Base-by-base conservation (phyloP, 1,140 invertebrate species). In the Aradophagus sp. region DNA sequence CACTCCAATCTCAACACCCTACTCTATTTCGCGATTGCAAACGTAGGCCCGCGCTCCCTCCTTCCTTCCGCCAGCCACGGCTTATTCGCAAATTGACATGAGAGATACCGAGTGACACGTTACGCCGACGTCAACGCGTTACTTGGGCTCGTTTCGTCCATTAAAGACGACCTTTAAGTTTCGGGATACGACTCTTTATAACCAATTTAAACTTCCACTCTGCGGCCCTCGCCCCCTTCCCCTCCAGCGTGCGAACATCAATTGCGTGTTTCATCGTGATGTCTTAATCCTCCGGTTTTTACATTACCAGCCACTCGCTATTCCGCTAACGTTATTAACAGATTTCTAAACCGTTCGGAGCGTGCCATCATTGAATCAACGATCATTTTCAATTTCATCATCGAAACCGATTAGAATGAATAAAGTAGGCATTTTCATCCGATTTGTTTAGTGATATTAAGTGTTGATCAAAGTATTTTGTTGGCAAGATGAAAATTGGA, bases 41-140 rank as follows among this genome's bases (percentile, higher is more conserved):
- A 66, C 68, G 58, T 68, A 61, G 50, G 55, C 67, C 58, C 48
- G 50, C 38, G 32, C 66, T 75, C 66, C 73, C 76, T 75, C 76
- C 77, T 83, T 83, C 80, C 79, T 82, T 81, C 81, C 81, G 79
- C n/a, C 69, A 69, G 79, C n/a, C n/a, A n/a, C 65, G 74, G 65
- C 66, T 63, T 73, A 62, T 62, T 63, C 63, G 75, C 76, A 79
- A 83, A 84, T 84, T 84, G 80, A 82, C 76, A 80, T 80, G 76
- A 82, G 79, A 81, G 77, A 71, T 67, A 74, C n/a, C 66, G 62
- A 63, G 58, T 72, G 68, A 72, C 63, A 52, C 68, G 53, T 63
- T 58, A 65, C 69, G 35, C 59, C 55, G 62, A 61, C 73, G 68
- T 75, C 62, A 71, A 58, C 58, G 41, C 55, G 63, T 72, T 75